Evolutionary conservation across 2,888 invertebrate species (phyloP).

Genomic region (Boloria euphrosyne): DNA sequence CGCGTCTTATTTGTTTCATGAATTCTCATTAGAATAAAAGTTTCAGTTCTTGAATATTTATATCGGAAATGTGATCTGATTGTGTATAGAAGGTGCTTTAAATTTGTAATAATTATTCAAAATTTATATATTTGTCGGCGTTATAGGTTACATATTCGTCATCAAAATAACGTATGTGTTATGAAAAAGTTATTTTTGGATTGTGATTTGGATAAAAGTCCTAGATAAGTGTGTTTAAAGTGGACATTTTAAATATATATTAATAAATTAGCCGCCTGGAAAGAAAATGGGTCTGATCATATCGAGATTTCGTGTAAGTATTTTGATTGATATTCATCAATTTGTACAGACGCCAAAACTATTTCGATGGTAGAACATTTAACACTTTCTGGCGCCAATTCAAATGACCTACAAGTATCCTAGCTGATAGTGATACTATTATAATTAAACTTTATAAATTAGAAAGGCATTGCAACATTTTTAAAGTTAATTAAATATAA

Average conservation of each 20-base stretch:
- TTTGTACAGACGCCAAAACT: constrained; percentile 70
- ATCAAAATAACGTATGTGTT: constrained; percentile 57
- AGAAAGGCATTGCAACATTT: constrained; percentile 4
- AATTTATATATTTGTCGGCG: constrained; percentile 51
- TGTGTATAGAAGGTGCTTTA: constrained; percentile 28
- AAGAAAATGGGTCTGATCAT: constrained; percentile 84
- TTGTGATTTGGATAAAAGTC: constrained; percentile 53
- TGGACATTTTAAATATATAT: constrained; percentile 20
- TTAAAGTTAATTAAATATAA: not conserved
- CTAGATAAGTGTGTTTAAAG: constrained; percentile 48
- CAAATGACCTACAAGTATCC: constrained; percentile 52
- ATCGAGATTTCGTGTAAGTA: constrained; percentile 86
- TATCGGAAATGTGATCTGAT: constrained; percentile 36
- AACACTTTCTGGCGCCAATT: constrained; percentile 69
- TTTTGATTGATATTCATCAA: constrained; percentile 45
- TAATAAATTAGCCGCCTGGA: constrained; percentile 28
- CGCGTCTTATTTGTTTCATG: constrained; percentile 41
- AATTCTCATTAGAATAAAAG: constrained; percentile 26
- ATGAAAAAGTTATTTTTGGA: constrained; percentile 75
- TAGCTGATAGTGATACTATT: constrained; percentile 52
- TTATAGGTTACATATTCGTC: constrained; percentile 72
- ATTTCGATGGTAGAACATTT: constrained; percentile 60
- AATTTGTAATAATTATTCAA: constrained; percentile 45
- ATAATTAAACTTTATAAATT: constrained; percentile 41
- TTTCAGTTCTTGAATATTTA: constrained; percentile 21